Conservation (phyloP, 2,888 invertebrate species). For the Lasius fuliginosus region DNA sequence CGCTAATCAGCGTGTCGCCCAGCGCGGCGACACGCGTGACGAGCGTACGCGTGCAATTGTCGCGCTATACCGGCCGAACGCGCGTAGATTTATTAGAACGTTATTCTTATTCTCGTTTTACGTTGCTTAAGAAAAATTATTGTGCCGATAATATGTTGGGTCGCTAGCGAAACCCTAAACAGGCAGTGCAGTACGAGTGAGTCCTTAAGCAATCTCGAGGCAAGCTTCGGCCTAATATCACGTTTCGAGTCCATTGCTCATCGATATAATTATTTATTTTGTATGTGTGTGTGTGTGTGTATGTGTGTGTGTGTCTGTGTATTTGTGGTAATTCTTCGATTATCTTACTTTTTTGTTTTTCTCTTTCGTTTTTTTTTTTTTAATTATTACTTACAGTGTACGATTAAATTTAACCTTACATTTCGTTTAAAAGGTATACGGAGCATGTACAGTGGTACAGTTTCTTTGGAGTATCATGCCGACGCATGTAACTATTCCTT, state of each 20-base stretch:
- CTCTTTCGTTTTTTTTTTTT: constrained; percentile 64
- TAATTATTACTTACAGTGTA: constrained; percentile 83
- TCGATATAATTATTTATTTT: constrained; percentile 80
- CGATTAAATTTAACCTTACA: constrained; percentile 81
- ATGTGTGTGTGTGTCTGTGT: constrained; percentile 52
- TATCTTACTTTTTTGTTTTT: constrained; percentile 68
- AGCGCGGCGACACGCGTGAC: constrained; percentile 19
- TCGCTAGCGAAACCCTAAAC: constrained; percentile 86
- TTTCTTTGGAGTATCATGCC: constrained; percentile 84
- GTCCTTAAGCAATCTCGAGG: constrained; percentile 86
- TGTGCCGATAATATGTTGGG: constrained; percentile 86
- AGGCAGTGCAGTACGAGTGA: constrained; percentile 86
- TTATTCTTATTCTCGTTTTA: constrained; percentile 76
- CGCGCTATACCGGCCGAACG: constrained; percentile 55
- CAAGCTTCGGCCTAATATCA: constrained; percentile 87
- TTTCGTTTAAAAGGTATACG: constrained; percentile 80
- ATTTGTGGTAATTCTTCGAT: constrained; percentile 65
- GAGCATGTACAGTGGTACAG: constrained; percentile 82
- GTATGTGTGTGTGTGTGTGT: constrained; percentile 41
- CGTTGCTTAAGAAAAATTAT: constrained; percentile 86
- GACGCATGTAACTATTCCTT: constrained; percentile 55
- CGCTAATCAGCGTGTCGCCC: constrained; percentile 31
- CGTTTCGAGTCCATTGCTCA: constrained; percentile 86
- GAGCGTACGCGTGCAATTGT: constrained; percentile 62
- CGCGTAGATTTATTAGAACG: constrained; percentile 71